Conservation (phyloP, 2,113 vertebrate genomes). For the Megaptera novaeangliae region DNA sequence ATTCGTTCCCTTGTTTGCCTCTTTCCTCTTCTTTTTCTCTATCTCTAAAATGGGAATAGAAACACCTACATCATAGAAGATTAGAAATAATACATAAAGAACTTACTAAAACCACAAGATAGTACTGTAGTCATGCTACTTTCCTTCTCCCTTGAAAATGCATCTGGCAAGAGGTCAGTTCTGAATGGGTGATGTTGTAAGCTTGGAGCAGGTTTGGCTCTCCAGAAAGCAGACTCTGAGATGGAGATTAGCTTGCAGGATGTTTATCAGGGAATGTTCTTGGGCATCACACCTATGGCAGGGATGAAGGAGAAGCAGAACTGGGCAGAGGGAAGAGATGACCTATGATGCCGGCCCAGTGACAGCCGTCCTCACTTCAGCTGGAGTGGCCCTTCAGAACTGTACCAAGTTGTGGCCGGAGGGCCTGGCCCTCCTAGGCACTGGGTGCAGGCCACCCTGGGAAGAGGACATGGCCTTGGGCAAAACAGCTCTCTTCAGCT, state of each 20-base stretch:
- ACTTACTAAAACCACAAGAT: not conserved
- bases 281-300: not conserved
- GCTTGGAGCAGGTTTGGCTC: not conserved
- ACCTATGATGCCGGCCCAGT: not conserved
- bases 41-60: not conserved
- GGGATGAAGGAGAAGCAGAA: not conserved
- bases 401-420: not conserved
- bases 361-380: too few species aligned
- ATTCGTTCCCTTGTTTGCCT: not conserved
- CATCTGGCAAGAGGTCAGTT: not conserved
- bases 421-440: not conserved
- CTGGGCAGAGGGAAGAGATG: not conserved
- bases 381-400: not conserved
- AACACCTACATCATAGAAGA: not conserved
- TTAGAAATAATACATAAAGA: not conserved
- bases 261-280: not conserved
- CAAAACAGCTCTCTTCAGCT: not conserved
- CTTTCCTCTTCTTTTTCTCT: not conserved
- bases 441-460: not conserved
- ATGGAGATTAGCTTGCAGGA: not conserved
- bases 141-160: not conserved
- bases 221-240: not conserved
- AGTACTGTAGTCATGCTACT: not conserved
- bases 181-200: not conserved
- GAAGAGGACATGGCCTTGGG: not conserved